Percentiles rank a stretch among this genome's conserved stretches.
Conservation (phyloP, 2,797 vertebrate genomes). For the Columba guinea region DNA sequence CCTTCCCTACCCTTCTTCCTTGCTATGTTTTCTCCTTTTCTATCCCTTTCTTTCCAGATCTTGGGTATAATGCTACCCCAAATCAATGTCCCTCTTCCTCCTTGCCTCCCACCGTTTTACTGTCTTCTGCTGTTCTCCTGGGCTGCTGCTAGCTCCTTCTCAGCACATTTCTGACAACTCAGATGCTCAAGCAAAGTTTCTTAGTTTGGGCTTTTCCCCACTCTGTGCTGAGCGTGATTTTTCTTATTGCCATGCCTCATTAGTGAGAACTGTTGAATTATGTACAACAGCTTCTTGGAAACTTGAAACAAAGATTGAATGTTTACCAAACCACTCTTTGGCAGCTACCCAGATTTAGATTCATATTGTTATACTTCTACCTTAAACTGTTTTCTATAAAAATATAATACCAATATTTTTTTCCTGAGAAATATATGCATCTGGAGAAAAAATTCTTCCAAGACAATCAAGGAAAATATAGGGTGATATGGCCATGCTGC, state of each 20-base stretch:
- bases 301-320: conserved; percentile 21
- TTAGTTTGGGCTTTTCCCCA: background rate
- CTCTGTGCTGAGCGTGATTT: background rate
- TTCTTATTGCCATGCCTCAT: background rate
- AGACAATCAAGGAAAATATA: background rate
- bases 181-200: background rate
- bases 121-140: background rate
- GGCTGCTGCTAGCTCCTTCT: background rate
- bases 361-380: background rate
- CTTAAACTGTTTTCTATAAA: conserved; percentile 11
- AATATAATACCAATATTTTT: background rate
- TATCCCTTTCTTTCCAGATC: background rate
- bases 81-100: background rate
- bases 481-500: background rate
- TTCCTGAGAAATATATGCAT: background rate
- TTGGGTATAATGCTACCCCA: background rate
- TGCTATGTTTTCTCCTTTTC: background rate
- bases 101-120: background rate
- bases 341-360: background rate
- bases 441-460: background rate
- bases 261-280: conserved; percentile 7
- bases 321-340: conserved; percentile 14
- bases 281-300: conserved; percentile 17
- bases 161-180: background rate
- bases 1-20: background rate